Conservation (phyloP, 2,113 vertebrate genomes). For the Pangasianodon gigas region DNA sequence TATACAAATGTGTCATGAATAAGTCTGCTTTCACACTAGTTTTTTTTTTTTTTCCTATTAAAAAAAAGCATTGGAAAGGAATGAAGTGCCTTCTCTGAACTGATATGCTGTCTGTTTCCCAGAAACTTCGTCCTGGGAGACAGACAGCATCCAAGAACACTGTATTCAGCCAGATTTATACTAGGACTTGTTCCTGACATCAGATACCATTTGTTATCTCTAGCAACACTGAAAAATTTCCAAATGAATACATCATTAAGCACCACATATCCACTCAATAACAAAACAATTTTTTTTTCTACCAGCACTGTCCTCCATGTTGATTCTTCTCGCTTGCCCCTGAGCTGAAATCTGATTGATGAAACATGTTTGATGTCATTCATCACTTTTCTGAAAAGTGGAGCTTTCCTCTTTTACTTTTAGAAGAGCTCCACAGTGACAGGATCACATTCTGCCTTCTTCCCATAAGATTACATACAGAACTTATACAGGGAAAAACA, state of each 20-base stretch:
- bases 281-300: not conserved
- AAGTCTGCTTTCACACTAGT: slow-evolving; percentile 2
- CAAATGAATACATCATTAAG: not conserved
- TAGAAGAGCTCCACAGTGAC: not conserved
- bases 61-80: not conserved
- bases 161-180: not conserved
- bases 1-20: not conserved
- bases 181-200: not conserved
- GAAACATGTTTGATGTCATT: not conserved
- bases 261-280: not conserved
- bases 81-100: not conserved
- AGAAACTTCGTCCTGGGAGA: not conserved
- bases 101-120: too few relatives aligned
- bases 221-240: not conserved
- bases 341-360: not conserved
- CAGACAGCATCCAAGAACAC: not conserved
- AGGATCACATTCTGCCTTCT: not conserved
- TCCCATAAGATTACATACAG: not conserved
- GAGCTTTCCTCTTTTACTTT: not conserved
- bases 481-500: too few relatives aligned
- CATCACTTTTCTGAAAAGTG: not conserved
- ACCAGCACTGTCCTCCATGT: not conserved
- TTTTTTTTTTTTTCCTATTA: not conserved
- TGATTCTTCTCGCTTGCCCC: not conserved
- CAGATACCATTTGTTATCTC: not conserved